Conservation (phyloP, 2,797 vertebrate species). For the Heliangelus exortis region DNA sequence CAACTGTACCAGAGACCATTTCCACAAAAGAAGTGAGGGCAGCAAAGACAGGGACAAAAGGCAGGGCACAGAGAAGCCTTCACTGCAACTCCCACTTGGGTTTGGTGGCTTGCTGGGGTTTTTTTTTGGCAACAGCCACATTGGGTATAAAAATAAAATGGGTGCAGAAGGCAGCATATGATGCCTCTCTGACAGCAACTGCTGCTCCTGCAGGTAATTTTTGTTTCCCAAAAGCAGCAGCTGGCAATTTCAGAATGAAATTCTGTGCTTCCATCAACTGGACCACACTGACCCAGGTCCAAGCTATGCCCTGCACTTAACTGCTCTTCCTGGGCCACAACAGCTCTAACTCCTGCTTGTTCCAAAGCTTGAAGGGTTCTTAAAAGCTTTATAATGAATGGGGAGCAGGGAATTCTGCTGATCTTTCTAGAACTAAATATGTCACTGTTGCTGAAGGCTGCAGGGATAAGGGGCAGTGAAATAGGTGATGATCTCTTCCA, state of each 20-base stretch:
- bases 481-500: not conserved
- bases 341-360: not conserved
- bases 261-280: not conserved
- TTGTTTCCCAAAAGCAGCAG: not conserved
- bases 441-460: not conserved
- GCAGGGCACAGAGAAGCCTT: not conserved
- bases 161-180: not conserved
- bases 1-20: not conserved
- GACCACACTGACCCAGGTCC: not conserved
- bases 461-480: not conserved
- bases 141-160: not conserved
- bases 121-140: not conserved
- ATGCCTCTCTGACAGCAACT: not conserved
- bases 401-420: not conserved
- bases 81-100: not conserved
- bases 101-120: accelerated
- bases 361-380: not conserved
- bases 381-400: not conserved
- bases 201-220: not conserved
- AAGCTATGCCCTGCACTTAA: accelerated
- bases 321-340: not conserved
- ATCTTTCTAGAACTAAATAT: not conserved
- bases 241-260: not conserved
- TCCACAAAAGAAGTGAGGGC: not conserved
- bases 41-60: not conserved